Base-by-base conservation (phyloP, 2,113 vertebrate genomes). In the Platysteira castanea region DNA sequence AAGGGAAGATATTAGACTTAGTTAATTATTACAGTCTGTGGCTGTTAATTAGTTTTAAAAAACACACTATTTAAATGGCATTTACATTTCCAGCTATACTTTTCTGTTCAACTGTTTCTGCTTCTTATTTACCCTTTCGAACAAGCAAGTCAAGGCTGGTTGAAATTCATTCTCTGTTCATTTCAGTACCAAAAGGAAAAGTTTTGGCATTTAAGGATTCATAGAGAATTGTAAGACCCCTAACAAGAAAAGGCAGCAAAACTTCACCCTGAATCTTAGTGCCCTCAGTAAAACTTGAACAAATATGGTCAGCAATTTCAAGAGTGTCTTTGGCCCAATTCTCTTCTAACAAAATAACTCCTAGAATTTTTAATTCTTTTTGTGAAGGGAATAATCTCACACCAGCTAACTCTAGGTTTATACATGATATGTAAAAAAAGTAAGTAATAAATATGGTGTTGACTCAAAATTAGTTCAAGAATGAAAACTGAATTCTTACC, bases 381-480 rank as follows among this genome's bases (percentile, higher is more conserved):
- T n/a, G 23, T 13, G 21, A 17, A 84, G 17, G 21, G 21, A 76
- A 89, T 46, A 65, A 57, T 86, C 30, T 61, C 70, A 63, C 5
- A 65, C 4, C 8, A 87, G 15, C 20, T 31, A 82, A 68, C 7
- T 63, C 35, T 16, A 46, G 9, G 33, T 63, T 75, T 78, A 15
- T 7, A 53, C 1, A 18, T 1, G 1, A 82, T 18, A 12, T 1
- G 0, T 42, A 6, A 49, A 74, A 77, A 61, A 44, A 27, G 4
- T 10, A 88, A 46, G 9, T 17, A 70, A 39, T 20, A 50, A 79
- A 84, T 41, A 82, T 6, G 13, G 11, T 28, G 27, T 31, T 63
- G 27, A 76, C 52, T 60, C 16, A 64, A 64, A 91, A 73, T 64
- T 50, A 85, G 31, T 79, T n/a, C 31, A 83, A 53, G 49, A 68